Conservation (phyloP, 2,113 vertebrate species). For the Trichomycterus rosablanca region DNA sequence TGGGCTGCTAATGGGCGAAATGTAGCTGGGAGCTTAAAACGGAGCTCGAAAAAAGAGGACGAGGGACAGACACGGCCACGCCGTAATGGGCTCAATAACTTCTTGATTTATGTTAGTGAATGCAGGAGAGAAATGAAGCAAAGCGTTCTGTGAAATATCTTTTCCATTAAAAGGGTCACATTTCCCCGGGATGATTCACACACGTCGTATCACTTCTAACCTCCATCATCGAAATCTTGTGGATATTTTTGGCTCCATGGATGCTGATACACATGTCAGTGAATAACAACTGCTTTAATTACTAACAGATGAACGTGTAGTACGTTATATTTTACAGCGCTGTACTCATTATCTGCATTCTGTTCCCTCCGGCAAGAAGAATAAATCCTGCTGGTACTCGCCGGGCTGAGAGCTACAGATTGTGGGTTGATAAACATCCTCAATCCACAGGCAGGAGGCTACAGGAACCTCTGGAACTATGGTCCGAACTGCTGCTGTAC, state of each 20-base stretch:
- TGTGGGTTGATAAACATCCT: too few species aligned
- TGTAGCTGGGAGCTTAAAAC: constrained; percentile 39
- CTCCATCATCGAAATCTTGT: too few species aligned
- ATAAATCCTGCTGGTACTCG: neutral
- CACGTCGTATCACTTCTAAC: neutral
- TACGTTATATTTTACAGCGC: neutral
- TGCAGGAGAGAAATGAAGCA: neutral
- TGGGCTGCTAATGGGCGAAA: constrained; percentile 50
- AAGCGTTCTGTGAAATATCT: neutral
- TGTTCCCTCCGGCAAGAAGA: neutral
- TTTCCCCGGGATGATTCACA: neutral
- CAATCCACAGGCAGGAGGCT: too few species aligned
- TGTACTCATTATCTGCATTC: neutral
- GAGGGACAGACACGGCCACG: neutral
- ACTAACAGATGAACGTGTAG: neutral
- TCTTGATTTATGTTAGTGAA: neutral
- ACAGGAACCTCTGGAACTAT: too few species aligned
- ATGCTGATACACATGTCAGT: too few species aligned
- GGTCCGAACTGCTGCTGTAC: too few species aligned
- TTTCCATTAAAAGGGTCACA: neutral
- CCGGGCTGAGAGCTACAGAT: too few species aligned
- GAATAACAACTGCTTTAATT: neutral
- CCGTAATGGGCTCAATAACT: neutral
- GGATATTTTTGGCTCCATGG: too few species aligned
- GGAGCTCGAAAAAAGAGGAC: constrained; percentile 2